Base-by-base conservation (phyloP, 2,113 vertebrate species). In the Menidia beryllina region DNA sequence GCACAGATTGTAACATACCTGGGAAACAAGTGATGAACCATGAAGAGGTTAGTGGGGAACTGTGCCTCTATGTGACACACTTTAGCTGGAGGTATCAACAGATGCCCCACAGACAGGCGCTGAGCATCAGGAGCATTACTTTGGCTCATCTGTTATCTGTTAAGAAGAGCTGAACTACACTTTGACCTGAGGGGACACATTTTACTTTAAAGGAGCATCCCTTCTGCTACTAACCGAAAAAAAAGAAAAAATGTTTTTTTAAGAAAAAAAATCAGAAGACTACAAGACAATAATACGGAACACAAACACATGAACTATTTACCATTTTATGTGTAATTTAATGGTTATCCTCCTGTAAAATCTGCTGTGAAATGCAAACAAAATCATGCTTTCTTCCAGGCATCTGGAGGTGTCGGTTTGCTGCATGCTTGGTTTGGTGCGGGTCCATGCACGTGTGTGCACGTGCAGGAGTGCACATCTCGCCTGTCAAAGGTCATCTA, bases 401-500 rank as follows among this genome's bases (percentile, higher is more conserved):
- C 34, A 3, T 69, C 63, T 52, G 69, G 43, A 59, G 65, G 3
- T 2, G 58, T 60, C 54, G 60, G 48, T 45, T 17, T 23, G 41
- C 34, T 69, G 54, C 69, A 0, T 0, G 39, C 70, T 49, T 20
- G 69, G 61, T 45, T 55, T 21, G 56, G 17, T 77, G 49, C 55
- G 51, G 12, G 14, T 12, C 41, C 10, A 43, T 43, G 13, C 73
- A 54, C 19, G n/a, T 38, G 39, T 36, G 50, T 38, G 4, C 25
- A 62, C 21, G 7, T 15, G 17, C 41, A 17, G 2, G 50, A n/a
- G 43, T 47, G 54, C 34, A 54, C 53, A 67, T 72, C 60, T 56
- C 15, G 61, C 61, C 70, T 86, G 82, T 84, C 83, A 63, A 9
- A 70, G 79, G 76, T 77, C 75, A 79, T 88, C 68, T 67, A 55